phyloP scores from a whole-genome alignment of 2,888 invertebrate genomes.

The Patella pellucida region DNA sequence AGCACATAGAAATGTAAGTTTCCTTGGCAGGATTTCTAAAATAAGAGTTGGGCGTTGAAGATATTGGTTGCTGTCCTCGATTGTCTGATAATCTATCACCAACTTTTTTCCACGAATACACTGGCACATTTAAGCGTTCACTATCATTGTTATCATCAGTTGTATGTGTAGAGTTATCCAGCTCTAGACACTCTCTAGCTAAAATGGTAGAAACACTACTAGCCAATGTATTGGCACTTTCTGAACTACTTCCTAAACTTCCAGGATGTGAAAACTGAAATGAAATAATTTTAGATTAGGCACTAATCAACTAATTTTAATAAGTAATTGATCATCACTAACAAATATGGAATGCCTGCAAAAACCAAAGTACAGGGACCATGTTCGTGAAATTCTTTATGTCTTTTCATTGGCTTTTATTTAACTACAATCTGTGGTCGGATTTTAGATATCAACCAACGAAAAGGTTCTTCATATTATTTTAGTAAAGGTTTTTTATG shows the following conservation, averaged over 20 bases:
- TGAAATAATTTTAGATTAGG: neutral
- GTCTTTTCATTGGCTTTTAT: no score
- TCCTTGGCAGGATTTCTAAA: neutral
- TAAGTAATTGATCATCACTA: no score
- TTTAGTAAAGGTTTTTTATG: no score
- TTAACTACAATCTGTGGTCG: no score
- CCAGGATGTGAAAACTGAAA: slow-evolving; percentile 9
- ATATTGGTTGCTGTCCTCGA: neutral
- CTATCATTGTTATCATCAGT: neutral
- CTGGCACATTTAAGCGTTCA: slow-evolving; percentile 12
- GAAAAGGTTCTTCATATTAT: no score
- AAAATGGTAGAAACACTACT: slow-evolving; percentile 31
- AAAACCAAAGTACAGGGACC: no score
- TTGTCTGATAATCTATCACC: neutral
- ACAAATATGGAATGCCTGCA: no score
- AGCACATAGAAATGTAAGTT: slow-evolving; percentile 31
- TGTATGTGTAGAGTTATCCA: neutral
- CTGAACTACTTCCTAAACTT: slow-evolving; percentile 43
- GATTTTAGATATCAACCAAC: no score
- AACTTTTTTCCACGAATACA: neutral
- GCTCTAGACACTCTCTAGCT: neutral
- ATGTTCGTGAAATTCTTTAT: no score
- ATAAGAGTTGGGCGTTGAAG: neutral
- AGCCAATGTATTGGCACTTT: slow-evolving; percentile 41
- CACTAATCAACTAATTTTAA: no score